These are phyloP conservation scores for Pedionomus torquatus DNA, from an alignment of 2,113 vertebrate genomes.

Conservation along the genomic window DNA sequence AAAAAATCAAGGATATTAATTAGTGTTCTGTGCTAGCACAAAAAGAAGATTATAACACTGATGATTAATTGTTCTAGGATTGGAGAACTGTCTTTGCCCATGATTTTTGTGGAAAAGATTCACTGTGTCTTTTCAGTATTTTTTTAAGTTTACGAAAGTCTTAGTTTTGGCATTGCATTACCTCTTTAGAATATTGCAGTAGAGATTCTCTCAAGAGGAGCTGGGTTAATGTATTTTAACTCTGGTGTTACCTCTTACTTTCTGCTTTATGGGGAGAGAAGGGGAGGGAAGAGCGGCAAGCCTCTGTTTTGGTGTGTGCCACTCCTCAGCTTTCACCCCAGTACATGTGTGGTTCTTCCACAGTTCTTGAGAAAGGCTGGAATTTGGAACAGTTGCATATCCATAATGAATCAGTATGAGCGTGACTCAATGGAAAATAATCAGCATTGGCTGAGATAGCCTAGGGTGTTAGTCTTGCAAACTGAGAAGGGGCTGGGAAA, in stretches of 20 bases:
- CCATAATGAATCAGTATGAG: not conserved
- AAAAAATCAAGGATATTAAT: not conserved
- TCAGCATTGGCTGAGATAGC: not conserved
- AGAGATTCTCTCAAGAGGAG: not conserved
- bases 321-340: not conserved
- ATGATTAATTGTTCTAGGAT: not conserved
- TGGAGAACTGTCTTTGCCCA: not conserved
- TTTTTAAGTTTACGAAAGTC: not conserved
- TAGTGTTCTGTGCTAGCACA: not conserved
- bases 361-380: constrained; percentile 3
- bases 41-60: not conserved
- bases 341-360: not conserved
- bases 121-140: not conserved
- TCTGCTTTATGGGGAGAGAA: not conserved
- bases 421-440: constrained; percentile 39
- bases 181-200: not conserved
- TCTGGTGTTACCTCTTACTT: not conserved
- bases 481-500: not conserved
- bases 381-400: constrained; percentile 21
- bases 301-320: not conserved
- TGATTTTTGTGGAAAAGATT: not conserved
- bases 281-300: not conserved
- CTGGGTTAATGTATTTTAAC: not conserved
- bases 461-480: not conserved
- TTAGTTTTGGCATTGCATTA: not conserved